phyloP scores from a whole-genome alignment of 2,797 vertebrate genomes.

The Lacerta viridis region DNA sequence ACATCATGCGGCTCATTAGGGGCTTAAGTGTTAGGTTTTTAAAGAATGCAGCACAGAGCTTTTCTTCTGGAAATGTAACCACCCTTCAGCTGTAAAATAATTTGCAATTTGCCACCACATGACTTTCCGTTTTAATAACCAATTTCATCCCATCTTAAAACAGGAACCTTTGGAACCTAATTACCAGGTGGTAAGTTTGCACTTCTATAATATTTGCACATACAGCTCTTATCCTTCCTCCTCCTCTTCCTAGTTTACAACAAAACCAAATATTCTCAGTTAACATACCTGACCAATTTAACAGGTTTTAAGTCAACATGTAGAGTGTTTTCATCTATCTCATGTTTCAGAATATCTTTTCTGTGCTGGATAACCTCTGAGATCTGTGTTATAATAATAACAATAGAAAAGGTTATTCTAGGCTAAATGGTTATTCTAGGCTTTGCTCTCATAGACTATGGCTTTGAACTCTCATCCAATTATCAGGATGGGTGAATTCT shows the following conservation, averaged over 20 bases:
- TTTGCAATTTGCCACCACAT: not conserved
- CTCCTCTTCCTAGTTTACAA: not conserved
- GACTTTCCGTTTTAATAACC: constrained; percentile 20
- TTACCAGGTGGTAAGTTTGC: not conserved
- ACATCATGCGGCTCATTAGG: constrained; percentile 32
- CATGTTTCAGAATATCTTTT: not conserved
- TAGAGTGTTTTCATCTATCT: not conserved
- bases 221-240: not conserved
- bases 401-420: not conserved
- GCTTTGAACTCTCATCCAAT: too few relatives aligned
- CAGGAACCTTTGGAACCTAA: not conserved
- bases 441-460: too few relatives aligned
- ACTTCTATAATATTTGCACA: not conserved
- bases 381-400: not conserved
- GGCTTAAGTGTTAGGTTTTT: constrained; percentile 9
- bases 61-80: constrained; percentile 11
- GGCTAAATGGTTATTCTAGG: not conserved
- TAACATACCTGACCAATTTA: not conserved
- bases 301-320: not conserved
- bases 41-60: not conserved
- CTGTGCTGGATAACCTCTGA: not conserved
- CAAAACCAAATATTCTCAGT: not conserved
- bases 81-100: constrained; percentile 12
- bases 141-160: not conserved
- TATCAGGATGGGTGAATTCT: too few relatives aligned